Conservation (phyloP, 2,113 vertebrate genomes). For the Excalfactoria chinensis region DNA sequence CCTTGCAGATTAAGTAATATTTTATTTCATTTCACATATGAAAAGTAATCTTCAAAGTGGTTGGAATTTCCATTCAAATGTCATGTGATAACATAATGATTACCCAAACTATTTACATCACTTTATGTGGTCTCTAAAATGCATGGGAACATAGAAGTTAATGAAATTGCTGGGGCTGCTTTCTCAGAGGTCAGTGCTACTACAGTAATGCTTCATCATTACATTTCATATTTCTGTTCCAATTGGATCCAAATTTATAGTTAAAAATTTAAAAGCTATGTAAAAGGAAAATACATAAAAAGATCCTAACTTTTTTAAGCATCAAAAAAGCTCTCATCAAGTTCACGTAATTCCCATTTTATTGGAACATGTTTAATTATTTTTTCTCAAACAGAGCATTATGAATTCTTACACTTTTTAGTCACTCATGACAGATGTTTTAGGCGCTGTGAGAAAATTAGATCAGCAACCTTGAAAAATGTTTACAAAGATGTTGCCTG, state of each 20-base stretch:
- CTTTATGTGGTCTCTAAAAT: conserved; percentile 5
- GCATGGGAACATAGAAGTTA: conserved; percentile 4
- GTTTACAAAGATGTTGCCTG: background rate
- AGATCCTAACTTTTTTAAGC: background rate
- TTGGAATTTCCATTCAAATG: conserved; percentile 17
- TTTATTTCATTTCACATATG: background rate
- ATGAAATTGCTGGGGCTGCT: conserved; percentile 24
- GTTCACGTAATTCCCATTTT: conserved; percentile 27
- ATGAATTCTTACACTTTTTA: background rate
- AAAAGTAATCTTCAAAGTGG: background rate
- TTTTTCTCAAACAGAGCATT: background rate
- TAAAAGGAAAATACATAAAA: background rate
- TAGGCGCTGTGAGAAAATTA: conserved; percentile 7
- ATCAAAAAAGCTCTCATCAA: background rate
- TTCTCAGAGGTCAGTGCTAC: conserved; percentile 11
- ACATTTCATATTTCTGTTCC: background rate
- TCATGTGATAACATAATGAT: background rate
- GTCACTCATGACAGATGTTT: conserved; percentile 3
- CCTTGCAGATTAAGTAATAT: background rate
- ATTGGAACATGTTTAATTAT: conserved; percentile 8
- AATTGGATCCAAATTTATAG: background rate
- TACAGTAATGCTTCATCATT: background rate
- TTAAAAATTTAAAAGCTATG: background rate
- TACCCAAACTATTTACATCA: background rate
- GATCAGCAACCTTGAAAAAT: background rate